Conservation (phyloP, 1,140 invertebrate species). For the Babylonia areolata region DNA sequence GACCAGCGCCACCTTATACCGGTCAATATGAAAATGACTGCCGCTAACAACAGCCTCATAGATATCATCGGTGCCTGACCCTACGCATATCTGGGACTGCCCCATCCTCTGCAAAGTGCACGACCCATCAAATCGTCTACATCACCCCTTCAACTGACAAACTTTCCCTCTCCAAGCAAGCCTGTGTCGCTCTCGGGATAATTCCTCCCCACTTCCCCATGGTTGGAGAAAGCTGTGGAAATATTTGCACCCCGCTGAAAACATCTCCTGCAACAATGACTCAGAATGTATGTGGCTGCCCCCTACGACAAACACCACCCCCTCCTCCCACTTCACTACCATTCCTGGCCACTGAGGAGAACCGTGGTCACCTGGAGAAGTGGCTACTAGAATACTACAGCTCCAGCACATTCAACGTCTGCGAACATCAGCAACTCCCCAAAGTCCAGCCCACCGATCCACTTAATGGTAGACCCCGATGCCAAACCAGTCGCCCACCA, state of each 20-base stretch:
- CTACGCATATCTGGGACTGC: background rate
- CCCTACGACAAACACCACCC: constrained; percentile 41
- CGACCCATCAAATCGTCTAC: background rate
- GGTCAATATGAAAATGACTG: constrained; percentile 37
- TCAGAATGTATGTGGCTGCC: constrained; percentile 40
- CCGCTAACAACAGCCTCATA: background rate
- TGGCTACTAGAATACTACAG: constrained; percentile 49
- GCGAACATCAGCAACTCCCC: constrained; percentile 54
- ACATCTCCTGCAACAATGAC: background rate
- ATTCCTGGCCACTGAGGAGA: constrained; percentile 41
- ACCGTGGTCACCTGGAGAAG: constrained; percentile 32
- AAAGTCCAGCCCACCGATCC: constrained; percentile 46
- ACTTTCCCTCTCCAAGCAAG: constrained; percentile 28
- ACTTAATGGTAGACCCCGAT: constrained; percentile 44
- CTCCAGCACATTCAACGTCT: constrained; percentile 56
- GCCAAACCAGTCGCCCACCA: constrained; percentile 39
- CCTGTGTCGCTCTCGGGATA: constrained; percentile 7
- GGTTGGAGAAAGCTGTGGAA: background rate
- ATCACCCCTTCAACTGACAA: background rate
- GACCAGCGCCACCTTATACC: constrained; percentile 16
- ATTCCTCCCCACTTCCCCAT: constrained; percentile 22
- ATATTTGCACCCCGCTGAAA: background rate
- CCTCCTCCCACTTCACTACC: constrained; percentile 38
- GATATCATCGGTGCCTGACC: constrained; percentile 24
- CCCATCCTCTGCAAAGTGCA: background rate